phyloP scores from a whole-genome alignment of 2,888 invertebrate species.

The Clepsis dumicolana region DNA sequence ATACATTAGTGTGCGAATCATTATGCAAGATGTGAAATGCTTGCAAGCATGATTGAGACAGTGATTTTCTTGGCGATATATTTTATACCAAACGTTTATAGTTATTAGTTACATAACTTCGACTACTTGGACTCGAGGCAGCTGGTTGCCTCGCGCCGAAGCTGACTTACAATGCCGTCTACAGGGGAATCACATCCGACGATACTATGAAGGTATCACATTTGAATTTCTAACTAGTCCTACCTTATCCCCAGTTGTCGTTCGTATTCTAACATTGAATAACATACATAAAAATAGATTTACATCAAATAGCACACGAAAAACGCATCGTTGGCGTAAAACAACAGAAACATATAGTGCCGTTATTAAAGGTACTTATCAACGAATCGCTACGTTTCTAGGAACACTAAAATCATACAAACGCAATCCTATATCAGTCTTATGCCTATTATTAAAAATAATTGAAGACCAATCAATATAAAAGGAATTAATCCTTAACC shows the following conservation, averaged over 20 bases:
- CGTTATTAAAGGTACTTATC: constrained; percentile 61
- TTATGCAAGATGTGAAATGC: constrained; percentile 66
- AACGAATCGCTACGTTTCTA: constrained; percentile 52
- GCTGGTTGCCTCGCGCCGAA: constrained; percentile 44
- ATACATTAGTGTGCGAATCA: constrained; percentile 67
- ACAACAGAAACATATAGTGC: constrained; percentile 67
- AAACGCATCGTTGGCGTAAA: constrained; percentile 40
- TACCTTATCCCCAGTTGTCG: constrained; percentile 46
- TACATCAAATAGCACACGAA: constrained; percentile 58
- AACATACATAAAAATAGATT: constrained; percentile 49
- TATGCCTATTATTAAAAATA: constrained; percentile 76
- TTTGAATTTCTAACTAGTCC: constrained; percentile 63
- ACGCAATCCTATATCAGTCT: constrained; percentile 80
- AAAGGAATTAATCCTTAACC: constrained; percentile 44
- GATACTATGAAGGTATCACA: constrained; percentile 71
- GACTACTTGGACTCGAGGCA: constrained; percentile 7
- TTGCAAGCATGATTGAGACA: constrained; percentile 59
- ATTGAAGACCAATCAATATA: constrained; percentile 55
- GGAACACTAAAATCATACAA: constrained; percentile 55
- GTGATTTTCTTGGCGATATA: constrained; percentile 51
- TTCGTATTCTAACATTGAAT: constrained; percentile 61
- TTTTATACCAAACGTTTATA: constrained; percentile 48
- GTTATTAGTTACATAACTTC: constrained; percentile 32
- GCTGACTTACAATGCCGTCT: constrained; percentile 58
- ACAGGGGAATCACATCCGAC: constrained; percentile 58